These are phyloP conservation scores for Spermophilus dauricus DNA, from an alignment of 2,113 vertebrate species.

Conservation along the genomic window DNA sequence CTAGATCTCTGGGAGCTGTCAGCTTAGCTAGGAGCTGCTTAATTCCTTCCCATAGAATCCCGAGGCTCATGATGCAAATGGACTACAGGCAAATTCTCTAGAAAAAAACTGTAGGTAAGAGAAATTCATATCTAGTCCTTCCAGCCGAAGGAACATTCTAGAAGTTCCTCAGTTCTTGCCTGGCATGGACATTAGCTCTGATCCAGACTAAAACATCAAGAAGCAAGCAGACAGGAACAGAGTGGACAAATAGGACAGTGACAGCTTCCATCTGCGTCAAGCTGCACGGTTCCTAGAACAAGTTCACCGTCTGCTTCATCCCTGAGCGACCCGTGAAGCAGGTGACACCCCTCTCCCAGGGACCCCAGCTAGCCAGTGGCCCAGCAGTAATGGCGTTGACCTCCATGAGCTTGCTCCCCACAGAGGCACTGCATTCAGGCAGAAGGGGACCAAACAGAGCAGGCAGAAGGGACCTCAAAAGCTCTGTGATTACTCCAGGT, in stretches of 20 bases:
- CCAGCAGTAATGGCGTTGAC: background rate
- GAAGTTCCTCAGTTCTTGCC: background rate
- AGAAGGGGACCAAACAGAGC: background rate
- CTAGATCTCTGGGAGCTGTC: background rate
- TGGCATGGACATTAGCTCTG: background rate
- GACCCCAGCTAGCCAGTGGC: background rate
- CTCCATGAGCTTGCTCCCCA: background rate
- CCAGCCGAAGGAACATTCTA: background rate
- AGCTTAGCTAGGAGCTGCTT: background rate
- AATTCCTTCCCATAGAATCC: background rate
- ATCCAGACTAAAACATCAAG: background rate
- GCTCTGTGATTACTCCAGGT: background rate
- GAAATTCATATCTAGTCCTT: background rate
- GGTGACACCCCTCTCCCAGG: background rate
- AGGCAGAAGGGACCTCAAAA: background rate
- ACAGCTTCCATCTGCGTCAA: background rate
- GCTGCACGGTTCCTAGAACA: background rate
- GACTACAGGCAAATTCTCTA: background rate
- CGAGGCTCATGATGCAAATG: background rate
- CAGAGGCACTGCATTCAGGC: fast-evolving
- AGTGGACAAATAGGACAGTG: background rate
- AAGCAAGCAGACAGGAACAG: background rate
- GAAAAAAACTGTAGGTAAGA: background rate
- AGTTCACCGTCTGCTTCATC: background rate
- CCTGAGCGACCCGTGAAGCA: background rate